Evolutionary conservation across 2,113 vertebrate genomes (phyloP), one percentile per base, ranked within the genome.

Genomic region (Furnarius figulus): DNA sequence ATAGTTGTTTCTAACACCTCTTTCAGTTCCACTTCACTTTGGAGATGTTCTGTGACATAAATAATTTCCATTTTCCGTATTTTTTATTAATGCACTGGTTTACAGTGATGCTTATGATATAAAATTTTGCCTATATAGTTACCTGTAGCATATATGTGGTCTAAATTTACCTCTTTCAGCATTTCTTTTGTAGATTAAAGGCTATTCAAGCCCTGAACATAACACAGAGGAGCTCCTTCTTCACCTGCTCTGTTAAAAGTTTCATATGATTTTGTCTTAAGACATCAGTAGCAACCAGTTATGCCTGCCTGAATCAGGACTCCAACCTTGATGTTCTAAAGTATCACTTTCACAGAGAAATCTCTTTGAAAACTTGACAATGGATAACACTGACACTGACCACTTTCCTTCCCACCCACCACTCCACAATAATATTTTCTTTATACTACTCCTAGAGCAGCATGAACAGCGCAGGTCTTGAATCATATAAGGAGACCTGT

Each of bases 231-330:
- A 33, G 3, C 5, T 73, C 13, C 20, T 70, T 68, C 37, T 79
- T 89, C 37, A 33, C 10, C 25, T 55, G 5, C 2, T 9, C 14
- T 46, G 7, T 52, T 53, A 85, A 74, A 89, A 67, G 8, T 58
- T 33, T 44, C 10, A 4, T 12, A 3, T 46, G 35, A 65, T 28
- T 84, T 92, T 80, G 31, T 78, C 9, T 78, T 52, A 93, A 65
- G 24, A 15, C 12, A 22, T 35, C 1, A 0, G 8, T 71, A 82
- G 81, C 74, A 78, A 9, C 0, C 0, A 49, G 2, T 20, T 20
- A 8, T 35, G 6, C 14, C 78, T 81, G 24, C 5, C 14, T 73
- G 44, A 89, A 39, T 81, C 37, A 53, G 53, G 50, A 66, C 39
- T 76, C 22, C 5, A 85, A 8, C 0, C 6, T 27, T 81, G 3